These are phyloP conservation scores for Premnoplex brunnescens DNA, from an alignment of 2,797 vertebrate species.

Conservation along the genomic window DNA sequence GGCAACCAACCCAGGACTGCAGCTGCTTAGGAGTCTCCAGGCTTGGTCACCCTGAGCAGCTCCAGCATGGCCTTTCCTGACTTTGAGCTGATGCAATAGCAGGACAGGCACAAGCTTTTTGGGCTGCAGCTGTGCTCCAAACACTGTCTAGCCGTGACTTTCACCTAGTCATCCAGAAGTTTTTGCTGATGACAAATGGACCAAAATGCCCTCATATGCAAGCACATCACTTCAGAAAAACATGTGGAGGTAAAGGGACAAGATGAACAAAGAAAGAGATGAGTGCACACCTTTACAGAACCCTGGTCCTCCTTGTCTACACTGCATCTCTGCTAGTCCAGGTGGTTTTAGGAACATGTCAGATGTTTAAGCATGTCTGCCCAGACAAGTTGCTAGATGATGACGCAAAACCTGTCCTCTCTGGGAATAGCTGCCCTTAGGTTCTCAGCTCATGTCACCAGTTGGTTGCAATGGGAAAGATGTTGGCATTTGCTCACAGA, in stretches of 20 bases:
- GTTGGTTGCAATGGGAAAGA: neutral
- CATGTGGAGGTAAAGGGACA: neutral
- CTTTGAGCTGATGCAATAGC: neutral
- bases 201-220: neutral
- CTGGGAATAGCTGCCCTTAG: neutral
- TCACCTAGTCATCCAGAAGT: neutral
- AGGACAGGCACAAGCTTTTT: neutral
- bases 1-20: neutral
- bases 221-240: neutral
- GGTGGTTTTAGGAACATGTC: neutral
- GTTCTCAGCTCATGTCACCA: neutral
- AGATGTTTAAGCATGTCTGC: neutral
- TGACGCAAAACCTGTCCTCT: neutral
- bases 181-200: neutral
- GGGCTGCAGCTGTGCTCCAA: neutral
- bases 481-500: neutral
- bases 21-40: accelerated
- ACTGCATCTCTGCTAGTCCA: neutral
- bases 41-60: accelerated
- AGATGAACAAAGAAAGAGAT: neutral
- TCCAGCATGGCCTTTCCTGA: neutral
- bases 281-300: neutral
- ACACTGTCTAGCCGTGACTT: neutral
- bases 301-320: accelerated
- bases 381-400: neutral